Evolutionary conservation across 1,140 invertebrate species (phyloP), one percentile per base, ranked within the genome.

Genomic region (Glomeris maerens): DNA sequence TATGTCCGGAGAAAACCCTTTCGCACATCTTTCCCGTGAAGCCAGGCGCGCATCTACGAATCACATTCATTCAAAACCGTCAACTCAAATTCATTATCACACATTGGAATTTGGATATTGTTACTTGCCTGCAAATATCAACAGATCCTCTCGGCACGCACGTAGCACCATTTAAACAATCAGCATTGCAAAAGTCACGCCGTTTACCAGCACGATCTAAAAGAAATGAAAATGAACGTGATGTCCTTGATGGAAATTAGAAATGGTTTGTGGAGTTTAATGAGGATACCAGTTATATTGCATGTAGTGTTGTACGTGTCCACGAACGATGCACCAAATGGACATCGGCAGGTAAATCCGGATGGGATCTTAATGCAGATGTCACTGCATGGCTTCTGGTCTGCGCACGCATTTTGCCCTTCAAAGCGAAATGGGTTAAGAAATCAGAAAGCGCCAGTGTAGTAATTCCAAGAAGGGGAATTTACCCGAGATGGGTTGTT

Each of bases 351-450:
- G 5, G 45, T 27, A 23, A 5, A 27, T 14, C 4, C 22, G 29
- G 4, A 4, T 38, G 21, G 4, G 25, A 17, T 17, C 5, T 17
- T 5, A 10, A 49, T 25, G 42, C 47, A 49, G 21, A 49, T 49
- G 38, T 49, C 36, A 26, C 47, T 49, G 36, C 47, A 49, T 45
- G 3, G 5, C 2, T 4, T 20, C 25, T 38, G n/a, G 27, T 45
- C 20, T 3, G 13, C 39, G 2, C 40, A 4, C 7, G 31, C 3
- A 5, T 22, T 45, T 7, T 3, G 25, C n/a, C 7, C 25, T 17
- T 14, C n/a, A 39, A 14, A 41, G 2, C 10, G 20, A 40, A 2
- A 3, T 26, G 17, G 20, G 26, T 3, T 42, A 25, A 49, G 25
- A 42, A 21, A 17, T 3, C 14, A 20, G 5, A 3, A 22, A 45